Conservation (phyloP, 2,113 vertebrate genomes). For the Lophura nycthemera region DNA sequence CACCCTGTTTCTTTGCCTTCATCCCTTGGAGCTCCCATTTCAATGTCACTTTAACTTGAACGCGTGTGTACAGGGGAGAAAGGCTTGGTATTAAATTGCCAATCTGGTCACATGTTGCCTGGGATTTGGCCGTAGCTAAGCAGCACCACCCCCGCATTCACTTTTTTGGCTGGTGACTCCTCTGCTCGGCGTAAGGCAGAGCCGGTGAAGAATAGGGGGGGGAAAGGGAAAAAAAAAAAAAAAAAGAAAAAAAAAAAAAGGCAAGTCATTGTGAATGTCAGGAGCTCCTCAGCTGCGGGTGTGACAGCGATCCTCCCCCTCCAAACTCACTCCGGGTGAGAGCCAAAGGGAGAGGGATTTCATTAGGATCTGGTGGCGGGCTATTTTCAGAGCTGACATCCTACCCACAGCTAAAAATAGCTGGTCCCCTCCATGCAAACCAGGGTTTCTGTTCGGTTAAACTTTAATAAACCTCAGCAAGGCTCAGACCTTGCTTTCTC, state of each 20-base stretch:
- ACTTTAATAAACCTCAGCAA: conserved; percentile 61
- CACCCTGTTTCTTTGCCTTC: neutral
- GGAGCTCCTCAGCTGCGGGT: conserved; percentile 56
- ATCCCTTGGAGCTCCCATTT: neutral
- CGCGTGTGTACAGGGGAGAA: neutral
- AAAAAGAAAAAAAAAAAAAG: conserved; percentile 13
- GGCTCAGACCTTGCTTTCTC: conserved; percentile 17
- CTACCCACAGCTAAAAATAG: conserved; percentile 80
- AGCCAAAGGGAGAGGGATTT: conserved; percentile 72
- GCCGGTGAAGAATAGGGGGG: conserved; percentile 35
- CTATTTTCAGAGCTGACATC: conserved; percentile 83
- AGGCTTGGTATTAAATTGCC: conserved; percentile 44
- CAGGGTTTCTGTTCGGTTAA: conserved; percentile 72
- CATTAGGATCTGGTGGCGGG: conserved; percentile 72
- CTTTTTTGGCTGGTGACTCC: conserved; percentile 64
- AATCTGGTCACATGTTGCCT: conserved; percentile 46
- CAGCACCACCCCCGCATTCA: conserved; percentile 39
- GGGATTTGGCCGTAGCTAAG: conserved; percentile 67
- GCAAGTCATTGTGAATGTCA: conserved; percentile 63
- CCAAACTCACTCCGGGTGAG: conserved; percentile 64
- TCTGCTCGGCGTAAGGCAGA: conserved; percentile 57
- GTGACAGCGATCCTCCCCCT: conserved; percentile 50
- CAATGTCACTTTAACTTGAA: conserved; percentile 61
- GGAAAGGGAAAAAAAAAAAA: neutral
- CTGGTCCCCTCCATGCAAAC: conserved; percentile 66